Base-by-base conservation (phyloP, 1,140 invertebrate genomes). In the Onthophagus taurus region DNA sequence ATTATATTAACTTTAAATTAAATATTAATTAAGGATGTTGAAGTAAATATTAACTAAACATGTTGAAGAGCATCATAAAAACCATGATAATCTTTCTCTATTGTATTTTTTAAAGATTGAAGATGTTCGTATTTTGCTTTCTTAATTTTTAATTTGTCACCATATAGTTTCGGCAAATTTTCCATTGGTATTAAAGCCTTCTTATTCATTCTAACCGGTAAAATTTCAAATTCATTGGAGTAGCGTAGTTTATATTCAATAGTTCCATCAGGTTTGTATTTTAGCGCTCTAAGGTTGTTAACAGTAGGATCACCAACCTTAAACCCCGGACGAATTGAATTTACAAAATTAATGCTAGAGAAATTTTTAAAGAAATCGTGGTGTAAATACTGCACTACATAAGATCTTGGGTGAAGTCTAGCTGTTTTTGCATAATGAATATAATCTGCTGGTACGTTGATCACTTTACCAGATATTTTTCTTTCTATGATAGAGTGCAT, bases 401-500 rank as follows among this genome's bases (percentile, higher is more conserved):
- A 53, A 21, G 48, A 45, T 14, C 38, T 45, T 14, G 47, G 30
- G 33, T 30, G 42, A n/a, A n/a, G n/a, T 43, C 59, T 57, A 38
- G 57, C 47, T 47, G 53, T 44, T 52, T 55, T 30, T 39, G 39
- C 44, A 17, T 47, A 33, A 12, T n/a, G 3, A 17, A 50, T 24
- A 44, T 53, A 57, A 42, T 61, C 51, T 9, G 38, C 41, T n/a
- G 59, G 56, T 1, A 54, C 11, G 41, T 53, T 36, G n/a, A 57
- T 54, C 7, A 24, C 14, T 48, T 33, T 50, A 18, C 37, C 24
- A 48, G 51, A 53, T 13, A 58, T 14, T 31, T 45, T 23, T 26
- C 42, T 42, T 44, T 63, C 59, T 24, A 61, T 60, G 1, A 29
- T 34, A 7, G 45, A n/a, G 45, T 67, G 61, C 9, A 63, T 50